These are phyloP conservation scores for Callyntrura sp. DNA, from an alignment of 2,888 invertebrate genomes.

Conservation along the genomic window DNA sequence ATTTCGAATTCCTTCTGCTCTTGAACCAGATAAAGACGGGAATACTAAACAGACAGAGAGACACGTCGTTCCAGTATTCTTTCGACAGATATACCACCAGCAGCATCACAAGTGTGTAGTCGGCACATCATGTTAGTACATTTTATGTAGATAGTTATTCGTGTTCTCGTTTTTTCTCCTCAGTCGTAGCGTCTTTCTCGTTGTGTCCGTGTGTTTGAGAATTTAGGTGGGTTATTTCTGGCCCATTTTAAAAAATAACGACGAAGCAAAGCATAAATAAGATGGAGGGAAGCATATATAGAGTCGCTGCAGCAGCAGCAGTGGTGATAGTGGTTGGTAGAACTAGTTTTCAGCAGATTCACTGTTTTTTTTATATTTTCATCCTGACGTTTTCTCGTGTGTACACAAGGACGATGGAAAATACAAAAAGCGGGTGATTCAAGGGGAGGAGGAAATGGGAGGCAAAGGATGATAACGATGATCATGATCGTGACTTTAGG, in stretches of 20 bases:
- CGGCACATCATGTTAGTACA: not conserved
- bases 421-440: constrained; percentile 12
- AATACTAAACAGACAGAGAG: constrained; percentile 68
- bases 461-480: constrained; percentile 31
- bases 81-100: constrained; percentile 30
- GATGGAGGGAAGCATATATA: not conserved
- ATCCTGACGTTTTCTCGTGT: constrained; percentile 25
- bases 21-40: constrained; percentile 59
- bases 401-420: constrained; percentile 40
- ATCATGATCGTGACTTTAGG: constrained; percentile 70
- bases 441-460: too few relatives aligned
- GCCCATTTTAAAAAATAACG: constrained; percentile 51
- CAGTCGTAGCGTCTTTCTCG: too few relatives aligned
- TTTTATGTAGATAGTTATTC: not conserved
- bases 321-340: too few relatives aligned
- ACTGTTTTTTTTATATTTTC: constrained; percentile 20
- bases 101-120: not conserved
- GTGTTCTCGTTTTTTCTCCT: not conserved
- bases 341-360: constrained; percentile 66
- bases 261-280: constrained; percentile 61
- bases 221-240: constrained; percentile 20
- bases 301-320: constrained; percentile 9
- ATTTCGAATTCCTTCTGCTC: constrained; percentile 68
- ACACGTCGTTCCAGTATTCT: constrained; percentile 58
- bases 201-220: too few relatives aligned